These are phyloP conservation scores for Drosophila nasuta DNA, from an alignment of 1,140 invertebrate species.

Conservation along the genomic window DNA sequence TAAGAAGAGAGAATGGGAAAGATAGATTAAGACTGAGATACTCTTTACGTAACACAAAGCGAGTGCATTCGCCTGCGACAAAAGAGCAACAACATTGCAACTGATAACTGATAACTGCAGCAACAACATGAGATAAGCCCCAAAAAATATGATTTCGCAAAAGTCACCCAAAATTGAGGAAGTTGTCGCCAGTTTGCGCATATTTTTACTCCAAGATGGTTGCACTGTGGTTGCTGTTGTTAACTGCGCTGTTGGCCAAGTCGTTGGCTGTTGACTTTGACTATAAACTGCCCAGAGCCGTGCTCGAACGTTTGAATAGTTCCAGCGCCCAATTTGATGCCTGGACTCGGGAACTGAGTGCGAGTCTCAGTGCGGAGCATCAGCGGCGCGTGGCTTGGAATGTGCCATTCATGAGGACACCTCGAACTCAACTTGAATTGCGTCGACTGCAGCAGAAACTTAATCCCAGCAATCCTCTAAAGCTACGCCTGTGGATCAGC, in stretches of 20 bases:
- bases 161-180: neutral
- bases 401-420: constrained; percentile 31
- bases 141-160: neutral
- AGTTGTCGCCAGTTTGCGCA: neutral
- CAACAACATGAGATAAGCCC: constrained; percentile 11
- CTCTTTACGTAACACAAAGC: neutral
- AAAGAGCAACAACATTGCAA: constrained; percentile 10
- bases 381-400: constrained; percentile 57
- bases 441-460: constrained; percentile 36
- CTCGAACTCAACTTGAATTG: neutral
- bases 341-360: constrained; percentile 49
- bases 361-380: neutral
- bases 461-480: constrained; percentile 40
- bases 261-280: neutral
- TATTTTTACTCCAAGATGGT: neutral
- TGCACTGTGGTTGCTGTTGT: constrained; percentile 3
- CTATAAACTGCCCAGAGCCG: neutral
- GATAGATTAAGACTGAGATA: neutral
- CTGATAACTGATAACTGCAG: constrained; percentile 24
- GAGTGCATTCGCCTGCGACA: constrained; percentile 7
- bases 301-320: constrained; percentile 23
- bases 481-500: constrained; percentile 50
- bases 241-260: neutral
- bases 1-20: constrained; percentile 8
- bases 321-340: constrained; percentile 25